These are phyloP conservation scores for Chelon labrosus DNA, from an alignment of 2,797 vertebrate species.

Conservation along the genomic window DNA sequence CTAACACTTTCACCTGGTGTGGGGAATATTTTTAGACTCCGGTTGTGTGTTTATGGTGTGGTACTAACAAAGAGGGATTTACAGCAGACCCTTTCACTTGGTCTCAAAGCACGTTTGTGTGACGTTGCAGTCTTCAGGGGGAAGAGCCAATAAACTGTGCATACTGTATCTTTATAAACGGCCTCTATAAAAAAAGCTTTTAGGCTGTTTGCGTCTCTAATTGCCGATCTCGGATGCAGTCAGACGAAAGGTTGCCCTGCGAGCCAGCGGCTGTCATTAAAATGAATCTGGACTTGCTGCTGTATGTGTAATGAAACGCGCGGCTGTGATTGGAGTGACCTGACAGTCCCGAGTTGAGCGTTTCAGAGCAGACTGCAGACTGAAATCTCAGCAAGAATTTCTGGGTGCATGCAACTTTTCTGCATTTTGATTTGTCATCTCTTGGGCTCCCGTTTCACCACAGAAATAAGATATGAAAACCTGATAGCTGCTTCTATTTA, in stretches of 20 bases:
- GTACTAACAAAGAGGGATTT: conserved; percentile 63
- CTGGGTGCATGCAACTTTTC: conserved; percentile 19
- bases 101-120: conserved; percentile 71
- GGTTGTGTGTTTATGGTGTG: conserved; percentile 61
- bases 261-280: conserved; percentile 23
- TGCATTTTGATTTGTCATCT: conserved; percentile 11
- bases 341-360: neutral
- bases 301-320: conserved; percentile 24
- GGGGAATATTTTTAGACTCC: conserved; percentile 64
- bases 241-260: conserved; percentile 10
- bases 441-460: neutral
- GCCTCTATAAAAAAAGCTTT: conserved; percentile 42
- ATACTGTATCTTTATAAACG: conserved; percentile 42
- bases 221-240: conserved; percentile 15
- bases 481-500: neutral
- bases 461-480: neutral
- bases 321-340: conserved; percentile 7
- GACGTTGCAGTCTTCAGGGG: conserved; percentile 45
- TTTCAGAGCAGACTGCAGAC: conserved; percentile 1
- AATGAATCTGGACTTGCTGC: conserved; percentile 7
- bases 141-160: conserved; percentile 24
- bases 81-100: conserved; percentile 43
- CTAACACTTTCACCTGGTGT: conserved; percentile 47
- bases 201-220: conserved; percentile 27
- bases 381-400: conserved; percentile 25